Percentiles rank a stretch among this genome's conserved stretches.
Evolutionary conservation across 1,140 invertebrate genomes (phyloP).

Genomic region (Manduca sexta): DNA sequence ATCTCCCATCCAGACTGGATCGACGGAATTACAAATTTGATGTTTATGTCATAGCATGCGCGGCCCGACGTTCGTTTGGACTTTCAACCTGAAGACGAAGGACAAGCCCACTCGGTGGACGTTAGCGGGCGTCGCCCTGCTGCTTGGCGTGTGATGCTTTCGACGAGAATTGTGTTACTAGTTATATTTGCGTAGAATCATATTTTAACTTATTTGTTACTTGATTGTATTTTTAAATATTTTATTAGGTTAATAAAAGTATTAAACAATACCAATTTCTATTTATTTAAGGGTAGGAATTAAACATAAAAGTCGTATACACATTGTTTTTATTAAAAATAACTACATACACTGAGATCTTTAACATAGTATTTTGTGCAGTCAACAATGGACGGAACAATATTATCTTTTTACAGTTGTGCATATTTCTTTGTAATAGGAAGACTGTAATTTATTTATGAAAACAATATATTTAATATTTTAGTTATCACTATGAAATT

Average conservation of each 20-base stretch:
- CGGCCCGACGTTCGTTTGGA: conserved; percentile 96
- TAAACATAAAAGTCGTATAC: neutral
- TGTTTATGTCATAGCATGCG: conserved; percentile 71
- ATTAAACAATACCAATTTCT: too few relatives aligned
- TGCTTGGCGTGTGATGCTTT: conserved; percentile 80
- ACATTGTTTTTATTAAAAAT: conserved; percentile 10
- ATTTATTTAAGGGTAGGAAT: neutral
- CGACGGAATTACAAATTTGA: too few relatives aligned
- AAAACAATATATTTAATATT: conserved; percentile 1
- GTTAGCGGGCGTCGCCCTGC: conserved; percentile 91
- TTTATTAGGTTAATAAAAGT: too few relatives aligned
- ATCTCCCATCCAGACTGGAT: too few relatives aligned
- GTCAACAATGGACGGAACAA: conserved; percentile 14
- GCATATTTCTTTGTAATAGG: conserved; percentile 18
- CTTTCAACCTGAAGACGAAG: conserved; percentile 93
- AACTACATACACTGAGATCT: conserved; percentile 9
- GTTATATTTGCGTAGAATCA: neutral
- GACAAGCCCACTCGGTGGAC: conserved; percentile 94
- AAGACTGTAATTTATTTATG: conserved; percentile 20
- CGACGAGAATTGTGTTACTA: neutral
- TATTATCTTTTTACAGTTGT: conserved; percentile 9
- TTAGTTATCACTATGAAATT: conserved; percentile 1
- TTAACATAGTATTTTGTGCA: conserved; percentile 16
- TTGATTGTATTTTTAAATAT: too few relatives aligned
- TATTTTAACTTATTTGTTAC: neutral